A percentile compares a stretch with the other conserved stretches of the same genome.
phyloP scores from a whole-genome alignment of 2,797 vertebrate species.

The Chelon labrosus region DNA sequence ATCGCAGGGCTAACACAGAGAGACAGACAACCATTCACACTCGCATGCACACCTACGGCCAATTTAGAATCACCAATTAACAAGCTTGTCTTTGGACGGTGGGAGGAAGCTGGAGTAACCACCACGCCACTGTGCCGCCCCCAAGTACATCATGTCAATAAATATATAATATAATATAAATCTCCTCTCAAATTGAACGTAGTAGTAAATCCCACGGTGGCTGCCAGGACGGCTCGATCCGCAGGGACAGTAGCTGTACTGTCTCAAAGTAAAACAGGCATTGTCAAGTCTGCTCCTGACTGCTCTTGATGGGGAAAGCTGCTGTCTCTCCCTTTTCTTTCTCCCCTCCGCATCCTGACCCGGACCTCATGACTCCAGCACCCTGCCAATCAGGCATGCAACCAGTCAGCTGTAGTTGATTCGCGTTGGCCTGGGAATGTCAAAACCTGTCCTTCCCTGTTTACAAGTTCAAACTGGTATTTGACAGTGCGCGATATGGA shows the following conservation, averaged over 20 bases:
- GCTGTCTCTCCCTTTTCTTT: slow-evolving; percentile 39
- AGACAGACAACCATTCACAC: too few relatives aligned
- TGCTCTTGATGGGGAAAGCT: slow-evolving; percentile 22
- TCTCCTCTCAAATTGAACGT: too few relatives aligned
- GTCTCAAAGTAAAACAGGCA: slow-evolving; percentile 3
- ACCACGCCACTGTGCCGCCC: too few relatives aligned
- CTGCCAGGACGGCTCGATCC: background rate
- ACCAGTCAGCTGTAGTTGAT: slow-evolving; percentile 68
- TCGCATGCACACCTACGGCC: too few relatives aligned
- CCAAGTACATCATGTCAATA: too few relatives aligned
- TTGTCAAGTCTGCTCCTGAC: slow-evolving; percentile 25
- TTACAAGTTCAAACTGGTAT: slow-evolving; percentile 26
- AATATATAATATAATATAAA: too few relatives aligned
- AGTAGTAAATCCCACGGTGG: background rate
- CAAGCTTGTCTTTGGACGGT: too few relatives aligned
- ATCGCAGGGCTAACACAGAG: too few relatives aligned
- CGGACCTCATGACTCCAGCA: slow-evolving; percentile 75
- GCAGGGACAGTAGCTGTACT: slow-evolving; percentile 1
- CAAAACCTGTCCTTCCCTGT: slow-evolving; percentile 28
- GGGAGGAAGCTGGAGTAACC: too few relatives aligned
- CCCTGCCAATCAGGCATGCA: slow-evolving; percentile 72
- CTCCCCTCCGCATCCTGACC: slow-evolving; percentile 58
- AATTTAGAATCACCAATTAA: too few relatives aligned
- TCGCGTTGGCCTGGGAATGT: slow-evolving; percentile 43
- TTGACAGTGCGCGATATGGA: slow-evolving; percentile 27